Base-by-base conservation (phyloP, 2,113 vertebrate species). In the Tamias sibiricus region DNA sequence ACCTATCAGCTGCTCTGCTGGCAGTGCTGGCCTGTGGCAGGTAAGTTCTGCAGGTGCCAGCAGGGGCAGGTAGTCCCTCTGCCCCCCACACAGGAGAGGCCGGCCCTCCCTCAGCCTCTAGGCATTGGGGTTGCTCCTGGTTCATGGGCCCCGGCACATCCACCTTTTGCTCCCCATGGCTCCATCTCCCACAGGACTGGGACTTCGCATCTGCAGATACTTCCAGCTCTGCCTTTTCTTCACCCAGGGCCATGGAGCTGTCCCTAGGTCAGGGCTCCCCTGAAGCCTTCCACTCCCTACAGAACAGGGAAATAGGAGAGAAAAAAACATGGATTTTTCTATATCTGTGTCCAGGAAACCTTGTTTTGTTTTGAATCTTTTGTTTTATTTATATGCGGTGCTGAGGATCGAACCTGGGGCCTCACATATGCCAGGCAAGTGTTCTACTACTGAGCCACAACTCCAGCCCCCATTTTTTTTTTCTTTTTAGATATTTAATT, bases 241-340 rank as follows among this genome's bases (percentile, higher is more conserved):
- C 98, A 84, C 97, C 98, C 90, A 98, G 94, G 1, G 98, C 98
- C 98, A 99, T 98, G 0, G 1, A 95, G 75, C 37, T 62, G 30
- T 44, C 47, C 71, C 57, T 42, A 52, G 44, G 54, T 76, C 0
- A 3, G 19, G n/a, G 72, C 1, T 1, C 66, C 47, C 19, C 42
- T 40, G 1, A 32, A 95, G 90, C 17, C 85, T 94, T 16, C 30
- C 86, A 87, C 62, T 79, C 82, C 96, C 98, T 98, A 98, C 28
- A 98, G 81, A 90, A 94, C 62, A 97, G 0, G 94, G 72, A 19
- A 59, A 32, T 20, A 26, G 19, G 57, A 97, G 69, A 91, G 40
- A 95, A 81, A 94, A 89, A 85, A 49, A 49, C 47, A 49, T 5
- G 54, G 12, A 54, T 35, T 84, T 66, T 74, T 71, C 37, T 81